Percentiles rank a stretch among this genome's conserved stretches.
Conservation (phyloP, 1,140 invertebrate genomes). For the Steinernema feltiae region DNA sequence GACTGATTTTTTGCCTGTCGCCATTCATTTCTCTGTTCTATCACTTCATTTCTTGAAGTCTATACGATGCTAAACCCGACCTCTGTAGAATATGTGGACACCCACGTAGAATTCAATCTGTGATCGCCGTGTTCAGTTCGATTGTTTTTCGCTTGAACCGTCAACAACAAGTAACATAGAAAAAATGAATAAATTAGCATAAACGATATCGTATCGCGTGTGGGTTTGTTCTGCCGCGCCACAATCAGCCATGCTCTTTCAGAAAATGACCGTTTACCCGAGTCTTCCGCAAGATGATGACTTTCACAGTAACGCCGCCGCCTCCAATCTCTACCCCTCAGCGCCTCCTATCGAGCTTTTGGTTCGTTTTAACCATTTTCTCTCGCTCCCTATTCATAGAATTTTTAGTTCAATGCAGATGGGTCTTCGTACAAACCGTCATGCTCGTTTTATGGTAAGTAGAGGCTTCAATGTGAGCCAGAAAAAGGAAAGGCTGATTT, state of each 20-base stretch:
- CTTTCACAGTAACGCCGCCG: background rate
- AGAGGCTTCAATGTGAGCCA: background rate
- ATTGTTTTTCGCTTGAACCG: too few relatives aligned
- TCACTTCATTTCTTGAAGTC: too few relatives aligned
- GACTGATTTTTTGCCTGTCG: too few relatives aligned
- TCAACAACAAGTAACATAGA: too few relatives aligned
- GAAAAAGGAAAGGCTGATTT: background rate
- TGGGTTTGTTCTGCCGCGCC: too few relatives aligned
- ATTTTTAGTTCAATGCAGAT: background rate
- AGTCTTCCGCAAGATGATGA: background rate
- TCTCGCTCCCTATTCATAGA: background rate
- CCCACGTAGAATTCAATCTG: too few relatives aligned
- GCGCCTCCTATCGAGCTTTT: background rate
- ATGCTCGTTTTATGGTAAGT: conserved; percentile 1
- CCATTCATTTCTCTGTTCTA: too few relatives aligned
- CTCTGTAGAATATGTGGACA: too few relatives aligned
- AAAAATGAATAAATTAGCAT: too few relatives aligned
- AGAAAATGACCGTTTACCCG: background rate
- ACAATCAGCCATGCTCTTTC: background rate
- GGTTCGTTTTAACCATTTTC: background rate
- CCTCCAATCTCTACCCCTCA: background rate
- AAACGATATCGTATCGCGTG: too few relatives aligned
- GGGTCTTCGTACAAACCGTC: background rate
- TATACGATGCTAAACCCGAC: too few relatives aligned
- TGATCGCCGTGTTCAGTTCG: too few relatives aligned